A percentile compares a stretch with the other conserved stretches of the same genome.
These are phyloP conservation scores for Oryzias dopingdopingensis DNA, from an alignment of 2,797 vertebrate genomes.

Conservation along the genomic window DNA sequence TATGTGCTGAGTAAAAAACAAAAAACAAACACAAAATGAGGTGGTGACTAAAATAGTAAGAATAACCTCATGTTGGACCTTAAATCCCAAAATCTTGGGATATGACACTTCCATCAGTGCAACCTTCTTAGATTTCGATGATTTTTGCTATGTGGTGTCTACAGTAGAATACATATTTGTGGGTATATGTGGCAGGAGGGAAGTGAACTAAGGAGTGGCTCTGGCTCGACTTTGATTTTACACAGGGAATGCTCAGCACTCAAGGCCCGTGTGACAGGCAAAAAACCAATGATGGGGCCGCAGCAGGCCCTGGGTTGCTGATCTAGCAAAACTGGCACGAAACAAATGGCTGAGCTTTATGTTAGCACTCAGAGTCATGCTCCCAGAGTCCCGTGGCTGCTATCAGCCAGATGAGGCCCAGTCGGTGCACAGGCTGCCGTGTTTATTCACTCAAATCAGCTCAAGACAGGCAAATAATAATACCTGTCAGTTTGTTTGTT, in stretches of 20 bases:
- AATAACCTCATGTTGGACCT: constrained; percentile 20
- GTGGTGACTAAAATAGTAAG: constrained; percentile 16
- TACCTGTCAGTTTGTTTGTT: no score
- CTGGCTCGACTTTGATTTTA: constrained; percentile 74
- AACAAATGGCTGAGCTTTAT: constrained; percentile 71
- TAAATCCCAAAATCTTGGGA: constrained; percentile 13
- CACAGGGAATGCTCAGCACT: constrained; percentile 81
- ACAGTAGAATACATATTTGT: constrained; percentile 15
- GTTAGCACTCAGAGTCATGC: constrained; percentile 53
- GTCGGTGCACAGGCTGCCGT: constrained; percentile 38
- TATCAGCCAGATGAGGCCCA: constrained; percentile 61
- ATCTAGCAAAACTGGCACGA: constrained; percentile 78
- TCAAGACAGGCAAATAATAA: background rate
- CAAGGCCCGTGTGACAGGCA: constrained; percentile 73
- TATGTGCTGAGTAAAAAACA: constrained; percentile 21
- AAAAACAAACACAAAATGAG: background rate
- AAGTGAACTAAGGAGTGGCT: constrained; percentile 64
- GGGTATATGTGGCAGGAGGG: constrained; percentile 35
- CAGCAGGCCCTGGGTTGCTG: constrained; percentile 76
- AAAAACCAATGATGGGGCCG: constrained; percentile 73
- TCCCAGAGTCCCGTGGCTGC: constrained; percentile 48
- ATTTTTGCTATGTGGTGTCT: constrained; percentile 4
- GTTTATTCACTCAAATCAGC: constrained; percentile 23
- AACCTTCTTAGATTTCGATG: background rate
- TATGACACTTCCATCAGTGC: background rate